phyloP scores from a whole-genome alignment of 2,797 vertebrate genomes.

The Ciconia nigra region DNA sequence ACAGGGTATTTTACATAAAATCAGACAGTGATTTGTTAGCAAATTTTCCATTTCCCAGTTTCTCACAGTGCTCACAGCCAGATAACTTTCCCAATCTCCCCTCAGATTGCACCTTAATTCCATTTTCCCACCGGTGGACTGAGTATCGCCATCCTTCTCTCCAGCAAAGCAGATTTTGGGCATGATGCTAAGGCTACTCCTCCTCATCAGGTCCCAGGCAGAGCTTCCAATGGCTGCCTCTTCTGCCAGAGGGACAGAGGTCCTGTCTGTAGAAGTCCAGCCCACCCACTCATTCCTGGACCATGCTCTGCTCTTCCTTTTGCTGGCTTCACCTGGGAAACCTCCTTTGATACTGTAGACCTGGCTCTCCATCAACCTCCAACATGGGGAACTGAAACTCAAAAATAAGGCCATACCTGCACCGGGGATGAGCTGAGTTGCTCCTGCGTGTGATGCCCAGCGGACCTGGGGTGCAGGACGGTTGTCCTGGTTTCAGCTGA shows the following conservation, averaged over 20 bases:
- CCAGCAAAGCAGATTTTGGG: not conserved
- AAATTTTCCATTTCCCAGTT: not conserved
- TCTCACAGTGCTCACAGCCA: not conserved
- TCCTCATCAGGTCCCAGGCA: not conserved
- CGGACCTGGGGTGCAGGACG: not conserved
- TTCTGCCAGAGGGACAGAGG: not conserved
- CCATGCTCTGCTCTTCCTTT: not conserved
- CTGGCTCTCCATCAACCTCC: not conserved
- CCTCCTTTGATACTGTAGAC: not conserved
- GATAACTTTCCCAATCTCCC: not conserved
- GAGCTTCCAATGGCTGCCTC: not conserved
- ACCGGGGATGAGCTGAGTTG: not conserved
- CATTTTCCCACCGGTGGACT: not conserved
- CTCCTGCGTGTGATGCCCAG: rapidly evolving
- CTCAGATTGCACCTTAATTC: not conserved
- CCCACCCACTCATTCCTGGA: not conserved
- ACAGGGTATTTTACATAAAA: not conserved
- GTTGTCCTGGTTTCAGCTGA: too few relatives aligned
- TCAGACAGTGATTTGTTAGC: not conserved
- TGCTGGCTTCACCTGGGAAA: not conserved
- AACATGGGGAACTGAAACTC: not conserved
- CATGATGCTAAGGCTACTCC: not conserved
- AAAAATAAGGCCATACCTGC: not conserved
- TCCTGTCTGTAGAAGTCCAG: not conserved
- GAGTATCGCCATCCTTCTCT: rapidly evolving